A percentile compares a stretch with the other conserved stretches of the same genome.
These are phyloP conservation scores for Penaeus vannamei DNA, from an alignment of 1,140 invertebrate genomes.

Conservation along the genomic window DNA sequence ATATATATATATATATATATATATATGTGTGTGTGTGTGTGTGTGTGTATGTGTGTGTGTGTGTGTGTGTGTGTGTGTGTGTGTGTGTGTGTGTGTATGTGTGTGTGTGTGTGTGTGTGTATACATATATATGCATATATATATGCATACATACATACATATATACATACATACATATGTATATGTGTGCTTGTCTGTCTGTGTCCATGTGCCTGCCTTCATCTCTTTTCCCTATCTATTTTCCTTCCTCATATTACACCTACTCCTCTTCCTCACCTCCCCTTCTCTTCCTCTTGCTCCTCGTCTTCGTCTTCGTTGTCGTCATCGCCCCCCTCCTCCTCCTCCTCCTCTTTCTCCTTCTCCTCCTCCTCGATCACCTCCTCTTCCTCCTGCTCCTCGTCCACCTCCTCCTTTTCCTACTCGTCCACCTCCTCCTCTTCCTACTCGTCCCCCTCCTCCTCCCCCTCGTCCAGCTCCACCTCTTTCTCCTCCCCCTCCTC, in stretches of 20 bases:
- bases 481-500: neutral
- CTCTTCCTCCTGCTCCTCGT: neutral
- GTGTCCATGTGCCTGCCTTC: too few relatives aligned
- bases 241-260: slow-evolving; percentile 5
- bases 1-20: too few relatives aligned
- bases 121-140: too few relatives aligned
- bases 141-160: too few relatives aligned
- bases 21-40: too few relatives aligned
- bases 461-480: neutral
- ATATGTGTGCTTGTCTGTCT: too few relatives aligned
- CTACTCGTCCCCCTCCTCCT: neutral
- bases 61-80: too few relatives aligned
- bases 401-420: neutral
- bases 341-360: neutral
- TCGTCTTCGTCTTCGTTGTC: too few relatives aligned
- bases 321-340: neutral
- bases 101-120: too few relatives aligned
- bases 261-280: neutral
- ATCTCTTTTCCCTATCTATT: neutral
- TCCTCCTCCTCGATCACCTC: neutral
- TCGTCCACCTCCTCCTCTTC: neutral
- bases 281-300: neutral
- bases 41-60: too few relatives aligned
- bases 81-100: too few relatives aligned
- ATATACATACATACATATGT: too few relatives aligned